Conservation (phyloP, 2,797 vertebrate genomes). For the Myotis findleyi region DNA sequence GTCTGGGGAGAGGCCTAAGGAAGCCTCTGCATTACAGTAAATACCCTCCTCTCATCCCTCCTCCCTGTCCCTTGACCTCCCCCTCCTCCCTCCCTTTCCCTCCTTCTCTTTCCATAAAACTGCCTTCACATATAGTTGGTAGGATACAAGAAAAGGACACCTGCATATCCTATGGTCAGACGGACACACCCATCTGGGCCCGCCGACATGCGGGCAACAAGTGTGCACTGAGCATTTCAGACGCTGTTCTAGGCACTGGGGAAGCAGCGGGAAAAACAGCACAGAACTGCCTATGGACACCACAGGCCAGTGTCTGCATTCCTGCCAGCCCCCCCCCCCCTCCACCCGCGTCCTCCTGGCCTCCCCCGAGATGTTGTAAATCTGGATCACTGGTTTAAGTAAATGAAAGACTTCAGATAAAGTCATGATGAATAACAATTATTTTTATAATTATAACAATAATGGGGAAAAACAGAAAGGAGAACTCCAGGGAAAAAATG, state of each 20-base stretch:
- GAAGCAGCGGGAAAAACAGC: neutral
- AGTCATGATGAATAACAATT: too few relatives aligned
- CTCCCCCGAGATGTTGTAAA: too few relatives aligned
- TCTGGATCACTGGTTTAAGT: too few relatives aligned
- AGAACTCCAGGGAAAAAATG: too few relatives aligned
- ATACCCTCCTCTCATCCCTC: neutral
- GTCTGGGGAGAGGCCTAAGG: neutral
- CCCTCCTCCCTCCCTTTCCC: neutral
- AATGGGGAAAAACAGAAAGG: too few relatives aligned
- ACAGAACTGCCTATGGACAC: too few relatives aligned
- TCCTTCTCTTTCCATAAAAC: neutral
- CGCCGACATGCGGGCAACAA: neutral
- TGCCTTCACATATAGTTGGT: neutral
- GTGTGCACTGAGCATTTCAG: neutral
- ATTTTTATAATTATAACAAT: too few relatives aligned
- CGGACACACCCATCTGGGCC: neutral
- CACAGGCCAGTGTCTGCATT: too few relatives aligned
- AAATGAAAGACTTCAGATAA: too few relatives aligned
- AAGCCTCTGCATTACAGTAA: neutral
- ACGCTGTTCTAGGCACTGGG: neutral
- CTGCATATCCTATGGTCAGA: rapidly evolving
- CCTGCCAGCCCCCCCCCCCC: too few relatives aligned
- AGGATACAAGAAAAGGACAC: neutral
- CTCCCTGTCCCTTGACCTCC: neutral
- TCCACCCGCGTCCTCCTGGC: too few relatives aligned